phyloP scores from a whole-genome alignment of 92 coral and sea anemone species.

The Bergia sp. region DNA sequence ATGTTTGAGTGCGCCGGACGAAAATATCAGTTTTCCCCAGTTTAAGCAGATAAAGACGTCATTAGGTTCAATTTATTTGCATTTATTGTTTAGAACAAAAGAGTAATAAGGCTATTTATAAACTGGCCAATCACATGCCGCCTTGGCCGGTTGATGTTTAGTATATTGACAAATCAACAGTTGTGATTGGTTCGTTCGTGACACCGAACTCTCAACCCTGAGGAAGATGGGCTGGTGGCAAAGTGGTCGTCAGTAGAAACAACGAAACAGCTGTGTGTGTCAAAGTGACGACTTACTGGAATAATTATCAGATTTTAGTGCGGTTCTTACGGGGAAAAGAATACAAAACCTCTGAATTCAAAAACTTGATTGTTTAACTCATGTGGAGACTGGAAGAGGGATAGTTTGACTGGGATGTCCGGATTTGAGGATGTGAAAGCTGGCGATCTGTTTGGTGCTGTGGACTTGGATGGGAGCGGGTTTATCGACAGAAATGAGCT shows the following conservation, averaged over 20 bases:
- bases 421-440: conserved; percentile 70
- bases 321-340: conserved; percentile 42
- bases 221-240: conserved; percentile 87
- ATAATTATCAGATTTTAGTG: conserved; percentile 63
- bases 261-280: conserved; percentile 93
- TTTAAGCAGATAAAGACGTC: conserved; percentile 32
- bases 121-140: conserved; percentile 60
- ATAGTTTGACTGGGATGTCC: conserved; percentile 65
- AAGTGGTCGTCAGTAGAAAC: conserved; percentile 71
- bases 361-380: conserved; percentile 15
- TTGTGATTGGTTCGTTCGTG: conserved; percentile 69
- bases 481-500: conserved; percentile 90
- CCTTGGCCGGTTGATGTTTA: conserved; percentile 55
- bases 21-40: conserved; percentile 41
- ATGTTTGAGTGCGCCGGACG: conserved; percentile 24
- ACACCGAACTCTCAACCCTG: conserved; percentile 82
- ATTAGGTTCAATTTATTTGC: conserved; percentile 27
- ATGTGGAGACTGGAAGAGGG: conserved; percentile 33
- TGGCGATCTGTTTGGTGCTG: conserved; percentile 88
- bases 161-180: not conserved
- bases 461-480: conserved; percentile 96
- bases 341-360: conserved; percentile 4
- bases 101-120: conserved; percentile 79
- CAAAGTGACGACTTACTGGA: conserved; percentile 78
- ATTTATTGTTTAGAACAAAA: conserved; percentile 61